Evolutionary conservation across 2,113 vertebrate genomes (phyloP).

Genomic region (Psettodes erumei): DNA sequence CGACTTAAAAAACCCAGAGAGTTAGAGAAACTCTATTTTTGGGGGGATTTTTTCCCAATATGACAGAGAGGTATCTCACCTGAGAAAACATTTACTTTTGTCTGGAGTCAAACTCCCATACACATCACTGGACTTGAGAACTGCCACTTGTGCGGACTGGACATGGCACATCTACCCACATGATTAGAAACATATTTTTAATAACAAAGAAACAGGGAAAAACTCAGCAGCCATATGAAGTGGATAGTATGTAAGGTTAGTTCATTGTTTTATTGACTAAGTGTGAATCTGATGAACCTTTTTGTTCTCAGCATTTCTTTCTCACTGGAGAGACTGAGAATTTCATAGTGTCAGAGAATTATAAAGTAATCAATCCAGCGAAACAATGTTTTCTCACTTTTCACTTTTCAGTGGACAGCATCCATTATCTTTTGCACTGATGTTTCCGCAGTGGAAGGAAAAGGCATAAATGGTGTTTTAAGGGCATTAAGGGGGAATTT

Average conservation of each 20-base stretch:
- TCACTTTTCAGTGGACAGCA: background rate
- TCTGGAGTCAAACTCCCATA: background rate
- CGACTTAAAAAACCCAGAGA: background rate
- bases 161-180: background rate
- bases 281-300: background rate
- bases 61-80: background rate
- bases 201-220: too few species aligned
- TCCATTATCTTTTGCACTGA: background rate
- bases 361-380: background rate
- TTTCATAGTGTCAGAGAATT: background rate
- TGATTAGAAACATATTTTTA: too few species aligned
- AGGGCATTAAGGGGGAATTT: too few species aligned
- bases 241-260: background rate
- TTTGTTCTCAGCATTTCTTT: background rate
- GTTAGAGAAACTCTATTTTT: background rate
- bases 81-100: background rate
- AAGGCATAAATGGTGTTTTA: background rate
- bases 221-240: background rate
- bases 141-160: background rate
- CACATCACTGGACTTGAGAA: background rate
- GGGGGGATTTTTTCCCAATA: background rate
- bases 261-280: background rate
- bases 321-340: background rate
- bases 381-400: background rate
- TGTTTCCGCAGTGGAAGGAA: background rate